phyloP scores from a whole-genome alignment of 2,113 vertebrate genomes.

The Dissostichus mawsoni region DNA sequence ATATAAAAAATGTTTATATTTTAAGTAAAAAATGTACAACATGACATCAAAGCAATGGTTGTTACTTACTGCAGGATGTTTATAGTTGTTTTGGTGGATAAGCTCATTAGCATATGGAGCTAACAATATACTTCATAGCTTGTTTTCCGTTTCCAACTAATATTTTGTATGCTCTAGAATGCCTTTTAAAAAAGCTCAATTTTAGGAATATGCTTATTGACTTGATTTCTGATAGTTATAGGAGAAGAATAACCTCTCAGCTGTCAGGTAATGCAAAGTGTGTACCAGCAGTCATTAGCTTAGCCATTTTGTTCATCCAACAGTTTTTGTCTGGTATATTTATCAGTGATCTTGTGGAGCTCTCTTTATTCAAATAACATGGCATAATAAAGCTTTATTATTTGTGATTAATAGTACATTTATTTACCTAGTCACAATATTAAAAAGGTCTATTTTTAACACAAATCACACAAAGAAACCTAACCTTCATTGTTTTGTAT shows the following conservation, averaged over 20 bases:
- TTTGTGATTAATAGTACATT: neutral
- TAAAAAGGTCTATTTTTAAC: neutral
- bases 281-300: neutral
- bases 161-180: neutral
- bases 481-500: neutral
- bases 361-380: neutral
- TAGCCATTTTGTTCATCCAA: neutral
- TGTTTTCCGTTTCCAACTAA: neutral
- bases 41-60: neutral
- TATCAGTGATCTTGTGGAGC: neutral
- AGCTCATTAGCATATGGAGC: neutral
- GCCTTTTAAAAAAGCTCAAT: neutral
- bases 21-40: neutral
- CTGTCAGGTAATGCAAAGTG: neutral
- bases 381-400: neutral
- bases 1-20: neutral
- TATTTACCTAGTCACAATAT: neutral
- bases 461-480: neutral
- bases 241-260: neutral
- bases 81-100: neutral
- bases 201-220: neutral
- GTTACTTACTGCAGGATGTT: neutral
- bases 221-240: too few relatives aligned
- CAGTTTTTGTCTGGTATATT: too few relatives aligned
- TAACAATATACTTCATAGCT: neutral